Evolutionary conservation across 2,888 invertebrate genomes (phyloP), one percentile per base, ranked within the genome.

Genomic region (Cyrtodaria siliqua): DNA sequence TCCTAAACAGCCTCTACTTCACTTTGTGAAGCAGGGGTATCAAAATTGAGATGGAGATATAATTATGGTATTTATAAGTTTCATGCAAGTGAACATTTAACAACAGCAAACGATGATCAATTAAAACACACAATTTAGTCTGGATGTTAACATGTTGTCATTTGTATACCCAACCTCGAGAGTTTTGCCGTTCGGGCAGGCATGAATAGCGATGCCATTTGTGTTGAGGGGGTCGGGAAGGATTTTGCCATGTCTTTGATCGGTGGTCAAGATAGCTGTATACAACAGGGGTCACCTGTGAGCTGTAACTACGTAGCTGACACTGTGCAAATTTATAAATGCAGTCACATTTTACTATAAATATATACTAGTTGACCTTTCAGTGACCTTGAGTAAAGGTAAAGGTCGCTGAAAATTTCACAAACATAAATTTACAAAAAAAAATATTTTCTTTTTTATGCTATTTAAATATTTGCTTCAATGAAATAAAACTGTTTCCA

Each of bases 241-340:
- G 62, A 47, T 50, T 59, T 55, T 62, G 29, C 67, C 57, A 68
- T 2, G 67, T 57, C 42, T 70, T 56, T 56, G 67, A 62, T 29
- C 67, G 55, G 12, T 29, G 38, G 49, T 70, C 69, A 52, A 66
- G 60, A 29, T 61, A 61, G 49, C 70, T 64, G 63, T 76, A 64
- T 44, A 72, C 57, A 23, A 63, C 55, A 56, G 63, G 33, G 26
- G 56, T 49, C 27, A 24, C 27, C 33, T 50, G 49, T 49, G 38
- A 52, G 27, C 63, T 68, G 40, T 62, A 27, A 59, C 50, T 40
- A 47, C 59, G 63, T 20, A 33, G 53, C 69, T 61, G 69, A 71
- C 62, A 57, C 71, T 61, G 27, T 38, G 20, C 20, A 44, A 44
- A 44, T 18, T 44, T 8, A 33, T 33, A 33, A 33, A 33, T 12